Evolutionary conservation across 2,797 vertebrate genomes (phyloP).

Genomic region (Phrynocephalus vlangalii): DNA sequence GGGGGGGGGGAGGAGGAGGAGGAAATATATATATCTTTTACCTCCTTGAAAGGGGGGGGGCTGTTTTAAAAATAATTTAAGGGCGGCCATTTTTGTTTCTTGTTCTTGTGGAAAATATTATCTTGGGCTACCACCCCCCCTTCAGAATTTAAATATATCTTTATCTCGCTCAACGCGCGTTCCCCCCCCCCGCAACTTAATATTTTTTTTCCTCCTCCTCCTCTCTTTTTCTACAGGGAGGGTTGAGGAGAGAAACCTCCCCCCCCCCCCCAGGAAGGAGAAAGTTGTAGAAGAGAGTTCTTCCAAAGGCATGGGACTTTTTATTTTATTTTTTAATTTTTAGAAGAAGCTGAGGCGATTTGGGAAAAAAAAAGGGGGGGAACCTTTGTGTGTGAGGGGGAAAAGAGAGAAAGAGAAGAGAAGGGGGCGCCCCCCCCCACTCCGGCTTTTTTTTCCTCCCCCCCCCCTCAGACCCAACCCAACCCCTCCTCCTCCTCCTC

Average conservation of each 20-base stretch:
- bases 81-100: conserved; percentile 96
- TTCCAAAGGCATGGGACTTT: conserved; percentile 30
- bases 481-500: not conserved
- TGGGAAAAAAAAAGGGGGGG: not conserved
- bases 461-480: not conserved
- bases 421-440: conserved; percentile 6
- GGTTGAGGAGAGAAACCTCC: conserved; percentile 18
- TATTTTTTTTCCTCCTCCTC: not conserved
- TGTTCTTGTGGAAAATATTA: conserved; percentile 91
- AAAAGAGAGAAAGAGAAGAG: not conserved
- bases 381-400: not conserved
- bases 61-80: conserved; percentile 97
- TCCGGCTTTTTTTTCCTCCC: not conserved
- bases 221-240: conserved; percentile 47
- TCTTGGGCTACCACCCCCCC: conserved; percentile 86
- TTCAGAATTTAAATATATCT: conserved; percentile 91
- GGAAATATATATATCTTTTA: conserved; percentile 75
- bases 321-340: not conserved
- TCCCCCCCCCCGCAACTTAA: not conserved
- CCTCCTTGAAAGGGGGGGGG: conserved; percentile 80
- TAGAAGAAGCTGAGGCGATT: conserved; percentile 12
- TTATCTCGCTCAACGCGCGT: conserved; percentile 8
- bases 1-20: not conserved
- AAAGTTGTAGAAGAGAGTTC: conserved; percentile 44
- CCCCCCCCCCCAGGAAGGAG: not conserved